Base-by-base conservation (phyloP, 2,113 vertebrate species). In the Tympanuchus pallidicinctus region DNA sequence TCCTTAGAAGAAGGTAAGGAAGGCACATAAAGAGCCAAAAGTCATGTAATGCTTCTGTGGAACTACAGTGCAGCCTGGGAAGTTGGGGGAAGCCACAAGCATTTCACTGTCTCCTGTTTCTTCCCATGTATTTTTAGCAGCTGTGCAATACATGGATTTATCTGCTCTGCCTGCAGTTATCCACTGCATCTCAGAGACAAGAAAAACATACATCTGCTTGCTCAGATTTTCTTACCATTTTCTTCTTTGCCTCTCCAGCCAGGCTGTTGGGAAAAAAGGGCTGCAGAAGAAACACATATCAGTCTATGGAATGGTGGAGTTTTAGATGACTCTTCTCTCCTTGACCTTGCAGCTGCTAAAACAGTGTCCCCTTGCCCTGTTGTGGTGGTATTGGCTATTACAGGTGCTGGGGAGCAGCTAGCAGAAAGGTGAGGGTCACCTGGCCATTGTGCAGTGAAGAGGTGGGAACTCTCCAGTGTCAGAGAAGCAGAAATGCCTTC, bases 71-170 rank as follows among this genome's bases (percentile, higher is more conserved):
- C 78, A 64, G 28, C 66, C 54, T 57, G 34, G 24, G 45, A 59
- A 76, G 54, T 7, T 19, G 48, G 11, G 12, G 13, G 38, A 7
- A 61, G 45, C 10, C 43, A 64, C 36, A 25, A 28, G 19, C 9
- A 24, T 43, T 78, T 25, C 20, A 3, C 11, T 90, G 72, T 65
- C 76, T 89, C 89, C 85, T 61, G 11, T 76, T 72, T 80, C 25
- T 90, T 86, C 67, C 63, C 40, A 43, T 25, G 57, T 82, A 93
- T 95, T 96, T 97, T 94, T 89, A 94, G 85, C 71, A 54, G 84
- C 80, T 82, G 30, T 43, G 63, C 85, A 93, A 88, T 57, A 18
- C 92, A 56, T 21, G 42, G 52, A 93, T 94, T 73, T 30, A 60
- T 75, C 65, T 22, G 48, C 40, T 94, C 77, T 42, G 82, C 80